phyloP scores from a whole-genome alignment of 2,888 invertebrate species.

The Metopia argyrocephala region DNA sequence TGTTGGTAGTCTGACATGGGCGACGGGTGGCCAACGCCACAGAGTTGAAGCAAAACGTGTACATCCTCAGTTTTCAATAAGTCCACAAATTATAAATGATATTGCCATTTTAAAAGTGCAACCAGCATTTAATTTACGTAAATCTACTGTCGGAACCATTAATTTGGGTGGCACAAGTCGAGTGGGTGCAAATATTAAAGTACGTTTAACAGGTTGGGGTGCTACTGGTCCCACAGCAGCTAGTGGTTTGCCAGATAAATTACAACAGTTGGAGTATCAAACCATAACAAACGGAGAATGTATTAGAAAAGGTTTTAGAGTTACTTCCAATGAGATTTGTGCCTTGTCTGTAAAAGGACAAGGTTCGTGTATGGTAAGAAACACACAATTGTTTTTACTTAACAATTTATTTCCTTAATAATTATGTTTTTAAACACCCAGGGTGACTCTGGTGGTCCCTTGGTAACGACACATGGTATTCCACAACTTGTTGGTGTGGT shows the following conservation, averaged over 20 bases:
- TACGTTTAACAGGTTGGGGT: slow-evolving; percentile 77
- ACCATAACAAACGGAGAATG: slow-evolving; percentile 77
- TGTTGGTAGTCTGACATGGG: slow-evolving; percentile 71
- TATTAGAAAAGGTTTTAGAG: slow-evolving; percentile 70
- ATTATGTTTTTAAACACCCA: slow-evolving; percentile 62
- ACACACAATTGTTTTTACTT: background rate
- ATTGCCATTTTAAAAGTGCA: slow-evolving; percentile 74
- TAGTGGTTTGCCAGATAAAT: slow-evolving; percentile 71
- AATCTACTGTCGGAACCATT: slow-evolving; percentile 67
- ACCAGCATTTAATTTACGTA: slow-evolving; percentile 70
- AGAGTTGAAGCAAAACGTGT: slow-evolving; percentile 68
- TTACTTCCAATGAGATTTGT: slow-evolving; percentile 75
- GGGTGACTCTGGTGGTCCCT: slow-evolving; percentile 78
- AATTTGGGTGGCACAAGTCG: slow-evolving; percentile 67
- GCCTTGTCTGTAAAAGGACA: slow-evolving; percentile 70
- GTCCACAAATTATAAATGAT: slow-evolving; percentile 71
- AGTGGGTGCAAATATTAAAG: slow-evolving; percentile 70
- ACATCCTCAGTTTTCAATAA: slow-evolving; percentile 72
- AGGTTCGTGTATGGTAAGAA: slow-evolving; percentile 76
- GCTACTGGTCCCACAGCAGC: slow-evolving; percentile 68
- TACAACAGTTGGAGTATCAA: slow-evolving; percentile 74
- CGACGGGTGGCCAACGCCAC: slow-evolving; percentile 72
- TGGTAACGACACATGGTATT: slow-evolving; percentile 69
- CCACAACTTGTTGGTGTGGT: slow-evolving; percentile 75
- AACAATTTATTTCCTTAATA: background rate